These are phyloP conservation scores for Chirona hameri DNA, from an alignment of 2,888 invertebrate species.

Conservation along the genomic window DNA sequence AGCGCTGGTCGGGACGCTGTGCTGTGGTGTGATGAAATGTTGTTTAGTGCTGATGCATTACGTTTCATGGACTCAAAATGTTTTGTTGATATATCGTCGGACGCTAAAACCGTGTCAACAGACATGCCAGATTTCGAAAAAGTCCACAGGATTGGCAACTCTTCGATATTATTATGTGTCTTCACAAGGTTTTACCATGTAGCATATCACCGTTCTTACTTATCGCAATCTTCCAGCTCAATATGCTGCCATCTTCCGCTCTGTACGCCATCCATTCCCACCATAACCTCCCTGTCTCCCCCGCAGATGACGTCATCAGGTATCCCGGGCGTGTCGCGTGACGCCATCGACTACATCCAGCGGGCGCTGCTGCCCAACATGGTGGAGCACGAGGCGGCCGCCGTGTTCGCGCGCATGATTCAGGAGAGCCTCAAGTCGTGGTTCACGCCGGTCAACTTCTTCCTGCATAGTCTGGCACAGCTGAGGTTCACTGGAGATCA, in stretches of 20 bases:
- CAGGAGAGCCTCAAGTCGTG: slow-evolving; percentile 87
- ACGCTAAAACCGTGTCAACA: too few species aligned
- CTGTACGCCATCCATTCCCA: background rate
- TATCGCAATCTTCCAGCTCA: too few species aligned
- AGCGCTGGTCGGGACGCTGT: too few species aligned
- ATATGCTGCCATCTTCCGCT: background rate
- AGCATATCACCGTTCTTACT: too few species aligned
- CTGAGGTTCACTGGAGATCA: slow-evolving; percentile 86
- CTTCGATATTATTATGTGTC: too few species aligned
- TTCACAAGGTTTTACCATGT: too few species aligned
- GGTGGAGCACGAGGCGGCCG: slow-evolving; percentile 92
- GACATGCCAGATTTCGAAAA: too few species aligned
- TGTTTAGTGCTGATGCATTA: too few species aligned
- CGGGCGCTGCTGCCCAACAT: slow-evolving; percentile 80
- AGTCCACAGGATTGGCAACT: too few species aligned
- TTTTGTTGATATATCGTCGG: too few species aligned
- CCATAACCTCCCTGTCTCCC: slow-evolving; percentile 31
- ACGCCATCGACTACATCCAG: slow-evolving; percentile 89
- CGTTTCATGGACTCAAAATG: too few species aligned
- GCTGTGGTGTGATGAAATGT: too few species aligned
- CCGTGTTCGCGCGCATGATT: slow-evolving; percentile 88
- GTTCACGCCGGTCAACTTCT: slow-evolving; percentile 97
- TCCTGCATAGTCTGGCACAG: slow-evolving; percentile 94
- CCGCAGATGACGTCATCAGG: slow-evolving; percentile 84
- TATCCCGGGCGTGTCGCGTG: slow-evolving; percentile 83